Conservation (phyloP, 2,888 invertebrate species). For the Agrotis exclamationis region DNA sequence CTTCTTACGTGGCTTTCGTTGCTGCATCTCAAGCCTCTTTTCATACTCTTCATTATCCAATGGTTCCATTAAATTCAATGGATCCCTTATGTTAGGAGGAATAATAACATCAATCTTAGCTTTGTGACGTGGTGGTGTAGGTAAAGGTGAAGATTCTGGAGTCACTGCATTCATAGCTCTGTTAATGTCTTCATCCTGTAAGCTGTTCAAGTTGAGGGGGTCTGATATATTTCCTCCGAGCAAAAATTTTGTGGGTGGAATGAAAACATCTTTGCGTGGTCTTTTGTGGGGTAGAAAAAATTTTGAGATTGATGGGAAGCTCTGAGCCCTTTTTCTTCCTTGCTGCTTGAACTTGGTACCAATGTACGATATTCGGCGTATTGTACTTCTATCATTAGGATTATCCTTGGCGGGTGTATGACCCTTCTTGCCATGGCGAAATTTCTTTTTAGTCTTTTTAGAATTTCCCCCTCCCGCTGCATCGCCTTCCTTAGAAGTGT, state of each 20-base stretch:
- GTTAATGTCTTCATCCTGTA: slow-evolving; percentile 95
- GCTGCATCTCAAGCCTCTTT: slow-evolving; percentile 94
- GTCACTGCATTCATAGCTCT: slow-evolving; percentile 97
- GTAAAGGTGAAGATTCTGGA: slow-evolving; percentile 97
- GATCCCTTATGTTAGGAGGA: slow-evolving; percentile 98
- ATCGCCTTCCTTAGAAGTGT: slow-evolving; percentile 82
- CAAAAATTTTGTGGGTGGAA: slow-evolving; percentile 97
- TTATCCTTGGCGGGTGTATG: slow-evolving; percentile 84
- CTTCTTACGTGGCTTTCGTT: slow-evolving; percentile 93
- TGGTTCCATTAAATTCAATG: slow-evolving; percentile 96
- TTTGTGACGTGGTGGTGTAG: slow-evolving; percentile 95
- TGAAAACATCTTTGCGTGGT: slow-evolving; percentile 94
- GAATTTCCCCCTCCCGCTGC: slow-evolving; percentile 70
- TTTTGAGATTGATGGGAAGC: slow-evolving; percentile 93
- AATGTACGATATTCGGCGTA: slow-evolving; percentile 85
- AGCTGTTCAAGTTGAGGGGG: slow-evolving; percentile 97
- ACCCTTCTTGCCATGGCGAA: slow-evolving; percentile 85
- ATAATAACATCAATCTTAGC: slow-evolving; percentile 97
- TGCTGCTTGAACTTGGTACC: slow-evolving; percentile 88
- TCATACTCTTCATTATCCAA: slow-evolving; percentile 96
- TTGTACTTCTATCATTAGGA: slow-evolving; percentile 78
- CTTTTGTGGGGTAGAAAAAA: slow-evolving; percentile 94
- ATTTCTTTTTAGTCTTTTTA: slow-evolving; percentile 88
- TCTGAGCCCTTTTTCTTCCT: slow-evolving; percentile 93
- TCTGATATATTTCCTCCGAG: slow-evolving; percentile 98